A percentile compares a stretch with the other conserved stretches of the same genome.
phyloP scores from a whole-genome alignment of 2,888 invertebrate species.

The Pseudococcus viburni region DNA sequence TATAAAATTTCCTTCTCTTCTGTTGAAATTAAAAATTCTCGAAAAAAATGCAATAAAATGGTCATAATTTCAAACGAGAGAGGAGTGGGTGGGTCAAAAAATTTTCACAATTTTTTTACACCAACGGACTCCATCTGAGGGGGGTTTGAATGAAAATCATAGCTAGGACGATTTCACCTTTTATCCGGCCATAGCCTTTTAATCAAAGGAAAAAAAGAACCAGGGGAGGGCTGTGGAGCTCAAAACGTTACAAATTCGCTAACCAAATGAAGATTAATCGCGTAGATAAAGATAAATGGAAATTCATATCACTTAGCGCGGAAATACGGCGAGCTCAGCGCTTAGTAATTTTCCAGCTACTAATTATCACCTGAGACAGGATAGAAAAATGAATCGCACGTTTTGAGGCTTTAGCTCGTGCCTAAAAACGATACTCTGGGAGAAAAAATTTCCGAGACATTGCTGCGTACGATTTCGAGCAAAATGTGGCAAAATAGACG shows the following conservation, averaged over 20 bases:
- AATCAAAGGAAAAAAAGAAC: neutral
- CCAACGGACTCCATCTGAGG: too few relatives aligned
- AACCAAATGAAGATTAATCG: constrained; percentile 41
- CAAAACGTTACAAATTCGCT: neutral
- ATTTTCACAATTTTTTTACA: too few relatives aligned
- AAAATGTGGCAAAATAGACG: neutral
- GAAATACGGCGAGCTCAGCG: neutral
- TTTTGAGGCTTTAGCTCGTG: neutral
- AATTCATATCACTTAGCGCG: neutral
- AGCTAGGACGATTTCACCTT: neutral
- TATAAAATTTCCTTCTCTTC: too few relatives aligned
- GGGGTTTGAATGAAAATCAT: too few relatives aligned
- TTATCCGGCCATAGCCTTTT: neutral
- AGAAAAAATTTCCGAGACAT: neutral
- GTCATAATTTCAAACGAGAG: too few relatives aligned
- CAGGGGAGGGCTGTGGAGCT: neutral
- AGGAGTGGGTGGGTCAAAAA: too few relatives aligned
- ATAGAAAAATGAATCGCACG: neutral
- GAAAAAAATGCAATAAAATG: too few relatives aligned
- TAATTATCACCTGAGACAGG: constrained; percentile 20
- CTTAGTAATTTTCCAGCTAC: neutral
- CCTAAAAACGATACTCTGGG: neutral
- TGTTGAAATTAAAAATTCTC: too few relatives aligned
- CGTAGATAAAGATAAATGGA: constrained; percentile 45
- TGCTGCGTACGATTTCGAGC: neutral